Conservation (phyloP, 2,797 vertebrate species). For the Limnodromus scolopaceus region DNA sequence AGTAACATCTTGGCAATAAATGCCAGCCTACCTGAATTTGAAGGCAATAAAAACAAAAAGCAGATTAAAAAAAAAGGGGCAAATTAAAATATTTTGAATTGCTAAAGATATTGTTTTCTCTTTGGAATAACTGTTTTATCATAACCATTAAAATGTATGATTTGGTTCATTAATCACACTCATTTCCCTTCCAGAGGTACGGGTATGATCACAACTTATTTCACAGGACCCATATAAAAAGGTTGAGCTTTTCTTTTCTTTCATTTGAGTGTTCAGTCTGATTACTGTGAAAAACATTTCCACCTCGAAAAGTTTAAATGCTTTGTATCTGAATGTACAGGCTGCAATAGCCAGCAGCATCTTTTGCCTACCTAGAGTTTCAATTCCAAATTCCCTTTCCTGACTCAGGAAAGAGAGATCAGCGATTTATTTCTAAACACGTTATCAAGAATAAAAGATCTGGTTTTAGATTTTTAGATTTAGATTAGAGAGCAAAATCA, state of each 20-base stretch:
- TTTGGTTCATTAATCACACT: constrained; percentile 76
- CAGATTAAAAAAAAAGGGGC: constrained; percentile 21
- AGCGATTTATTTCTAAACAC: constrained; percentile 11
- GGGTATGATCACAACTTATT: constrained; percentile 57
- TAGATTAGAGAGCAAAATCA: constrained; percentile 14
- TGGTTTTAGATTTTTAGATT: constrained; percentile 17
- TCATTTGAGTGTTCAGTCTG: constrained; percentile 37
- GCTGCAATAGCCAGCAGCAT: background rate
- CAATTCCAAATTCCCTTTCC: constrained; percentile 29
- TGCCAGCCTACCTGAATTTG: background rate
- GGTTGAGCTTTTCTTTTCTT: constrained; percentile 40
- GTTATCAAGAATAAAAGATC: background rate
- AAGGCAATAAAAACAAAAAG: constrained; percentile 38
- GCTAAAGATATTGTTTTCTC: constrained; percentile 67
- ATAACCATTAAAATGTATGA: constrained; percentile 69
- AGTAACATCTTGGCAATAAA: constrained; percentile 19
- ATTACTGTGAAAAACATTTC: constrained; percentile 49
- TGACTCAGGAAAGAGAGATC: background rate
- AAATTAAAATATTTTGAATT: constrained; percentile 62
- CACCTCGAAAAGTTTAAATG: constrained; percentile 18
- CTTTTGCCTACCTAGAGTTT: background rate
- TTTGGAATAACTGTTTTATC: constrained; percentile 68
- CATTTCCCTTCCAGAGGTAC: constrained; percentile 60
- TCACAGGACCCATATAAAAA: constrained; percentile 48
- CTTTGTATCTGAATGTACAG: constrained; percentile 25